Base-by-base conservation (phyloP, 2,113 vertebrate species). In the Onychostruthus taczanowskii region DNA sequence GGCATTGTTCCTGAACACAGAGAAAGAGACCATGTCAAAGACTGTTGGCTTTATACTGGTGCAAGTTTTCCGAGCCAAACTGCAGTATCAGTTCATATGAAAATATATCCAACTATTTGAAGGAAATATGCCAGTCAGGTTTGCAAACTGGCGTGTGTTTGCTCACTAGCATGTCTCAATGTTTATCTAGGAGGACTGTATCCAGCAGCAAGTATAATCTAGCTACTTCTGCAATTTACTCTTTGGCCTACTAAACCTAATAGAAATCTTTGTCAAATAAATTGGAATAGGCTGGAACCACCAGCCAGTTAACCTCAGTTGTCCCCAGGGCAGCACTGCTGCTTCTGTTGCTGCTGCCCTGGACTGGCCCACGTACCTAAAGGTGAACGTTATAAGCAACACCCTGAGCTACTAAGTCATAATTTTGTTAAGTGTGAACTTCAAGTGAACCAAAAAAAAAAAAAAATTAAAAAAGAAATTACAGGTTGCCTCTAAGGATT, bases 141-240 rank as follows among this genome's bases (percentile, higher is more conserved):
- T 95, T 92, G 78, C 79, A 93, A 94, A 95, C 63, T 53, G 43
- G 26, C 7, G 6, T 43, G 50, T 87, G 78, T 91, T 93, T 90
- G 70, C 70, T 84, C 2, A 2, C 66, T 72, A 63, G 62, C 67
- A 33, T 37, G 70, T 85, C 70, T 73, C 66, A 94, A 58, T 85
- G 55, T 92, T 93, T 79, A 90, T 66, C 55, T 76, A 83, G 55
- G 83, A 80, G 44, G 59, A 44, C 41, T 11, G 28, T 39, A 61
- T 41, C 37, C 70, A 76, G 66, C 31, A 77, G 62, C 37, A 84
- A 81, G 52, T 59, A 26, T n/a, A 73, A 91, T 84, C n/a, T 31
- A 80, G 80, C 67, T 84, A 59, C 43, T 96, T 87, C 18, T 87
- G 74, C 73, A 90, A 69, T 84, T 84, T 95, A 89, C 74, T 91